Evolutionary conservation across 2,797 vertebrate genomes (phyloP), one percentile per base, ranked within the genome.

Genomic region (Chaetophractus vellerosus): DNA sequence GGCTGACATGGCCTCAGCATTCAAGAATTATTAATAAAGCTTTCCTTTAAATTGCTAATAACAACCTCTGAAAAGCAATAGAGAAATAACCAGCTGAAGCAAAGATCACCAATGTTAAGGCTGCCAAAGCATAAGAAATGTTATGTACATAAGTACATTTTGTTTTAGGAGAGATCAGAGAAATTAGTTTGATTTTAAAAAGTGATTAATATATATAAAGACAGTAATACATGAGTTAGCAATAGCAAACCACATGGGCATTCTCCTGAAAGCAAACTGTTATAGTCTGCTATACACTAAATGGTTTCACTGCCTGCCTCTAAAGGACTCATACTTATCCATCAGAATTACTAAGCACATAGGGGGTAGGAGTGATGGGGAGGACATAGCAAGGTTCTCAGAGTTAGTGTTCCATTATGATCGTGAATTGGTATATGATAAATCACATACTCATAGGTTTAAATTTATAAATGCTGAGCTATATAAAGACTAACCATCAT

Each of bases 31-130:
- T 45, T 86, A 72, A 45, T 69, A 52, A 45, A 52, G 31, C 86
- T 96, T 50, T 50, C 74, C 84, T 84, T 92, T 87, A 93, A 93
- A 71, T 0, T 55, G 52, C 76, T 45, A 85, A 61, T 26, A 59
- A 28, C 16, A 11, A 85, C 28, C 59, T 83, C 12, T 72, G 64
- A 80, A 72, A 85, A 55, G 59, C 85, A 86, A 19, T 0, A 74
- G 16, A 55, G 55, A 92, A 84, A 80, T 16, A n/a, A 52, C 1
- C 2, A 69, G 45, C 7, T 79, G 7, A 75, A 86, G 33, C 5
- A 76, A 91, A 79, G 50, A 76, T 15, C 71, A 81, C 31, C 72
- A 50, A 88, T 90, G 66, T 57, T 1, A 6, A 91, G 68, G 26
- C 14, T 33, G 52, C 52, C 68, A 95, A 97, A 31, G 12, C 12